A percentile compares a stretch with the other conserved stretches of the same genome.
These are phyloP conservation scores for Sphinx pinastri DNA, from an alignment of 2,888 invertebrate species.

Conservation along the genomic window DNA sequence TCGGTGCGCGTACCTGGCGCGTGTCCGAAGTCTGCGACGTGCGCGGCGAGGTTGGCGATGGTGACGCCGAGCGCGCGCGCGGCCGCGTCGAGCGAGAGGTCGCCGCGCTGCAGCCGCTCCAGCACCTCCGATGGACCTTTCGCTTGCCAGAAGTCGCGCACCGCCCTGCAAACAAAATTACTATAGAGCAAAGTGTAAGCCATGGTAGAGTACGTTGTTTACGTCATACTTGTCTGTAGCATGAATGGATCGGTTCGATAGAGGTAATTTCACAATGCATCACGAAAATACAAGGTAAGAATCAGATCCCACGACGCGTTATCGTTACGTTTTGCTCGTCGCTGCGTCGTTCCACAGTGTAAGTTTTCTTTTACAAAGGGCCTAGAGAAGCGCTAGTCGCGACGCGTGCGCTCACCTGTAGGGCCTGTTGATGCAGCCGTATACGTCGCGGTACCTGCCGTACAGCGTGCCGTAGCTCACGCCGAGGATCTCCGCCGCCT, in stretches of 20 bases:
- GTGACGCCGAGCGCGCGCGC: conserved; percentile 90
- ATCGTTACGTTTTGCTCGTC: too few relatives aligned
- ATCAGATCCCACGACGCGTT: too few relatives aligned
- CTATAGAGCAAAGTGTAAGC: background rate
- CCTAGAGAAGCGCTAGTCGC: too few relatives aligned
- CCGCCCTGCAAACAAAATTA: conserved; percentile 53
- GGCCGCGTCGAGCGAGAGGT: conserved; percentile 88
- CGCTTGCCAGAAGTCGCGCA: conserved; percentile 90
- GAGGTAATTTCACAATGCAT: too few relatives aligned
- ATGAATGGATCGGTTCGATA: too few relatives aligned
- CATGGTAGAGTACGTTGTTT: too few relatives aligned
- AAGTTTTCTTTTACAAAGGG: too few relatives aligned
- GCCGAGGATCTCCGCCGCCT: conserved; percentile 94
- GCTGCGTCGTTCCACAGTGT: too few relatives aligned
- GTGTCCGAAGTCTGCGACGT: conserved; percentile 67
- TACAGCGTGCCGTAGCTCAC: conserved; percentile 96
- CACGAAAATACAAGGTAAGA: too few relatives aligned
- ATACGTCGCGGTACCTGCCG: conserved; percentile 94
- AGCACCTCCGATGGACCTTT: conserved; percentile 90
- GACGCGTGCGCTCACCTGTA: conserved; percentile 84
- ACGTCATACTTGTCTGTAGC: too few relatives aligned
- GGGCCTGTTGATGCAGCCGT: conserved; percentile 94
- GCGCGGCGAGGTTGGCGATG: conserved; percentile 89
- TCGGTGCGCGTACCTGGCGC: conserved; percentile 18
- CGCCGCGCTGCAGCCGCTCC: conserved; percentile 88